Percentiles rank a stretch among this genome's conserved stretches.
These are phyloP conservation scores for Troides aeacus DNA, from an alignment of 2,888 invertebrate genomes.

Conservation along the genomic window DNA sequence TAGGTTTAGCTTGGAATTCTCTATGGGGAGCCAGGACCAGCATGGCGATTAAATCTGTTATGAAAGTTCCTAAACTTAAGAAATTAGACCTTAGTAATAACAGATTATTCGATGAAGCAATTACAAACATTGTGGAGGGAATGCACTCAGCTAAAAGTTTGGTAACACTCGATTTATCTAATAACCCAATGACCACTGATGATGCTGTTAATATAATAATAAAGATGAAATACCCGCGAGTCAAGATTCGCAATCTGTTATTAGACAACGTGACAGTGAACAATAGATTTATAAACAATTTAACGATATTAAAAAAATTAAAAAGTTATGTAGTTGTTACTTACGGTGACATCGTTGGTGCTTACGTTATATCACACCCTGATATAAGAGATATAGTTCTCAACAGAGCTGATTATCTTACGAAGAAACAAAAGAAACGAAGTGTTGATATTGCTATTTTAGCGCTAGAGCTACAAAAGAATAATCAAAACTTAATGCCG, in stretches of 20 bases:
- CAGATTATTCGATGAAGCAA: constrained; percentile 45
- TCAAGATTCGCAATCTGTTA: constrained; percentile 47
- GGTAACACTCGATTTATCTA: constrained; percentile 52
- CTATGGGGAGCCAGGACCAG: constrained; percentile 47
- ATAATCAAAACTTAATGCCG: constrained; percentile 39
- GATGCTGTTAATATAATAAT: constrained; percentile 48
- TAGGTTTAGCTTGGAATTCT: constrained; percentile 60
- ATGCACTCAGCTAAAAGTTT: constrained; percentile 49
- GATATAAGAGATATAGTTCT: constrained; percentile 54
- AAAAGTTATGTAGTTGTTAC: constrained; percentile 45
- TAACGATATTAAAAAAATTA: constrained; percentile 39
- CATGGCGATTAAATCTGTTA: constrained; percentile 41
- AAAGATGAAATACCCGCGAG: constrained; percentile 42
- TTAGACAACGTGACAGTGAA: constrained; percentile 55
- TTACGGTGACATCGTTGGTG: constrained; percentile 45
- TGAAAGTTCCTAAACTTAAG: constrained; percentile 45
- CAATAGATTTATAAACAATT: constrained; percentile 41
- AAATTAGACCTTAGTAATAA: constrained; percentile 56
- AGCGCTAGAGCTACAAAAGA: constrained; percentile 47
- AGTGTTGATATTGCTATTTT: constrained; percentile 51
- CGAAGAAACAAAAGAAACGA: constrained; percentile 45
- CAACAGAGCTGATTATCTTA: constrained; percentile 51
- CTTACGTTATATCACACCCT: constrained; percentile 37
- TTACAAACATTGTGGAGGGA: constrained; percentile 38
- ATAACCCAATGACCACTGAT: constrained; percentile 50